Conservation (phyloP, 1,140 invertebrate species). For the Polyergus mexicanus region DNA sequence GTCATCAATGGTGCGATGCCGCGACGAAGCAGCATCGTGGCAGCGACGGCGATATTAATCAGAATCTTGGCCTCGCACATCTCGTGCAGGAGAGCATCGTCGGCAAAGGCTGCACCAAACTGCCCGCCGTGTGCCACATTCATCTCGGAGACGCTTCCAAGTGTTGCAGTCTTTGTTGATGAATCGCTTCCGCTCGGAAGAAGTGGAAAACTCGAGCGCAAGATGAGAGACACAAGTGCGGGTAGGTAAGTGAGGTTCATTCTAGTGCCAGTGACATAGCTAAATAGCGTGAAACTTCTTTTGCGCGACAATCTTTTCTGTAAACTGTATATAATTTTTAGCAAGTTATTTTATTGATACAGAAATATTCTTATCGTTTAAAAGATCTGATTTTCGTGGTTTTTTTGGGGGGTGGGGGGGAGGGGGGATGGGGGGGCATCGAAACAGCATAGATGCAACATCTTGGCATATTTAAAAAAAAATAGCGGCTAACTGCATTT, state of each 20-base stretch:
- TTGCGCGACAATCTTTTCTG: slow-evolving; percentile 31
- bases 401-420: neutral
- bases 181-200: slow-evolving; percentile 44
- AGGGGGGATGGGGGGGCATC: too few relatives aligned
- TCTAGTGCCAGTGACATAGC: slow-evolving; percentile 1
- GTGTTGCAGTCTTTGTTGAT: slow-evolving; percentile 89
- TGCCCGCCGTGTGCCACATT: slow-evolving; percentile 87
- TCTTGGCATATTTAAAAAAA: slow-evolving; percentile 1
- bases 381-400: slow-evolving; percentile 34
- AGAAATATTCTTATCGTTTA: slow-evolving; percentile 17
- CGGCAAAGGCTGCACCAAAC: slow-evolving; percentile 83
- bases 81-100: slow-evolving; percentile 79
- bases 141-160: slow-evolving; percentile 88
- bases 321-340: slow-evolving; percentile 25
- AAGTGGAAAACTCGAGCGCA: slow-evolving; percentile 1
- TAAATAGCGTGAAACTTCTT: neutral
- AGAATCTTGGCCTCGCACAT: slow-evolving; percentile 84
- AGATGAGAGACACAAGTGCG: slow-evolving; percentile 14
- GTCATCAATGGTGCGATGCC: slow-evolving; percentile 82
- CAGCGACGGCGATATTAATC: slow-evolving; percentile 87
- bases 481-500: slow-evolving; percentile 13
- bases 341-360: slow-evolving; percentile 20
- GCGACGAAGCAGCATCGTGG: slow-evolving; percentile 82
- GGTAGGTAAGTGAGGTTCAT: neutral
- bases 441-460: neutral